Evolutionary conservation across 2,113 vertebrate species (phyloP).

Genomic region (Connochaetes taurinus): DNA sequence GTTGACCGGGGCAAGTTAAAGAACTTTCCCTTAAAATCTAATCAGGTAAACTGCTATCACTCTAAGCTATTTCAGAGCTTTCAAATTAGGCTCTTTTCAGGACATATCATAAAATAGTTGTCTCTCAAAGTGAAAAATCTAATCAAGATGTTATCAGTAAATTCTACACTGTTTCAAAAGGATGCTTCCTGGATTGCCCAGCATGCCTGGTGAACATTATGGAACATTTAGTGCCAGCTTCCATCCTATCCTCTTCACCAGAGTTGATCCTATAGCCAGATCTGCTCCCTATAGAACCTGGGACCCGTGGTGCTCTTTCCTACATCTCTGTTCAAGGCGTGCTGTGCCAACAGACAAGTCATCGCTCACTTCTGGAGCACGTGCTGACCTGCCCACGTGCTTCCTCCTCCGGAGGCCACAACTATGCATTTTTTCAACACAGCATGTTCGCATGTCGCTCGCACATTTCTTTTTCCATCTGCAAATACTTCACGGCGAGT

Average conservation of each 20-base stretch:
- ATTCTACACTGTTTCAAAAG: not conserved
- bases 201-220: rapidly evolving
- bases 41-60: not conserved
- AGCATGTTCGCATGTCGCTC: not conserved
- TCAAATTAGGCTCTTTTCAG: conserved; percentile 1
- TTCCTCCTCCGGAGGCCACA: not conserved
- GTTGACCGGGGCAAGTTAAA: not conserved
- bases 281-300: not conserved
- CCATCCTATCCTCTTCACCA: rapidly evolving
- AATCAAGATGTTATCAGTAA: not conserved
- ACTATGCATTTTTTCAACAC: not conserved
- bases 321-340: not conserved
- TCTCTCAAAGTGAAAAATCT: not conserved
- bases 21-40: not conserved
- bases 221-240: not conserved
- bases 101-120: not conserved
- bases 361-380: not conserved
- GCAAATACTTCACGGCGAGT: not conserved
- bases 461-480: not conserved
- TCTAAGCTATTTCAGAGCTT: not conserved
- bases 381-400: not conserved
- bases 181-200: rapidly evolving
- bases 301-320: rapidly evolving
- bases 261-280: too few relatives aligned
- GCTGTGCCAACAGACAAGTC: not conserved